These are phyloP conservation scores for Drosophila leonis DNA, from an alignment of 2,888 invertebrate species.

Conservation along the genomic window DNA sequence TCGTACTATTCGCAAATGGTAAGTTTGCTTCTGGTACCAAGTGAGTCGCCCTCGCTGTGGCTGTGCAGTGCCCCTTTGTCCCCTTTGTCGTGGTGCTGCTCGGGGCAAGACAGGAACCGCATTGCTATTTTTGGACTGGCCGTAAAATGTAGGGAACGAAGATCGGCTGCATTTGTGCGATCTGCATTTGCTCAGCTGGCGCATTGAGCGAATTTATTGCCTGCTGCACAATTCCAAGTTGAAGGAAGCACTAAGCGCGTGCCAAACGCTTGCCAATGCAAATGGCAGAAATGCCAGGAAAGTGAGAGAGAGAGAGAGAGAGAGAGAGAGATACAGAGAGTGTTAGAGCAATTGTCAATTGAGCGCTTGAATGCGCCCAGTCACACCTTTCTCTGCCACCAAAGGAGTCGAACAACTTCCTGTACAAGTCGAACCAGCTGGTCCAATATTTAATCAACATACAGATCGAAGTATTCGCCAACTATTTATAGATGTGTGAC, in stretches of 20 bases:
- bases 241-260: constrained; percentile 68
- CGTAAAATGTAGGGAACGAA: constrained; percentile 33
- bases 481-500: constrained; percentile 44
- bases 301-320: not conserved
- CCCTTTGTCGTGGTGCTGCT: not conserved
- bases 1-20: constrained; percentile 16
- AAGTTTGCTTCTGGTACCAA: constrained; percentile 33
- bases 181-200: constrained; percentile 46
- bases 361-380: constrained; percentile 42
- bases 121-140: constrained; percentile 48
- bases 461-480: constrained; percentile 31
- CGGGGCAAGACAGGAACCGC: constrained; percentile 20
- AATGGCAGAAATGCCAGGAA: not conserved
- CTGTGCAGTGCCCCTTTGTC: not conserved
- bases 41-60: constrained; percentile 26
- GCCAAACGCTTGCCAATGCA: constrained; percentile 31
- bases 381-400: constrained; percentile 45
- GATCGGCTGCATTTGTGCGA: constrained; percentile 33
- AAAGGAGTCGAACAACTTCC: constrained; percentile 45
- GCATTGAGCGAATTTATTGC: constrained; percentile 45
- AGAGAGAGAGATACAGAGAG: not conserved
- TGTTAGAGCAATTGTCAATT: constrained; percentile 51
- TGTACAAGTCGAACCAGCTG: constrained; percentile 48
- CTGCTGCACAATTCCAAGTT: constrained; percentile 48
- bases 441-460: constrained; percentile 47